Evolutionary conservation across 2,797 vertebrate genomes (phyloP).

Genomic region (Tangara arthus): DNA sequence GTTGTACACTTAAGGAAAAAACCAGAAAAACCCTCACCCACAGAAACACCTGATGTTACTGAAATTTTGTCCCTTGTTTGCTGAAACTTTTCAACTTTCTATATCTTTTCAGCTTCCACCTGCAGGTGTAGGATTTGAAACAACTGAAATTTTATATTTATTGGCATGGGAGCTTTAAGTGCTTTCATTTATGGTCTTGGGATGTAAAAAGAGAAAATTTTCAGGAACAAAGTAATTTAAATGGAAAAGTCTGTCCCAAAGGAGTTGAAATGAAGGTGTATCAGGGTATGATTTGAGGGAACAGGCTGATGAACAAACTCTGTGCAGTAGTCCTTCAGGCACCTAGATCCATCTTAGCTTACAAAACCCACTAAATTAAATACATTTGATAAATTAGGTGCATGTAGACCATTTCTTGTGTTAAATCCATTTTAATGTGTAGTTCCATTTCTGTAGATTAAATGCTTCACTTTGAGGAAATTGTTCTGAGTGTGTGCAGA

Average conservation of each 20-base stretch:
- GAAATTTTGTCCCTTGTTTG: background rate
- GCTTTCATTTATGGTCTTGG: background rate
- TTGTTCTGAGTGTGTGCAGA: background rate
- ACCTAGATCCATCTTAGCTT: background rate
- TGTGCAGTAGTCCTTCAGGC: background rate
- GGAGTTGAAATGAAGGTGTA: background rate
- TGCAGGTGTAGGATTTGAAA: background rate
- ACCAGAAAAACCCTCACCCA: background rate
- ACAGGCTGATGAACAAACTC: background rate
- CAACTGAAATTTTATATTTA: background rate
- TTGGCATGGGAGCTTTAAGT: background rate
- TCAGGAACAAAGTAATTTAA: background rate
- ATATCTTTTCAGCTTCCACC: background rate
- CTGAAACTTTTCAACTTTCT: background rate
- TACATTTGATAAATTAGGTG: background rate
- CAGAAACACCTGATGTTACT: background rate
- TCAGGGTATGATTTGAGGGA: background rate
- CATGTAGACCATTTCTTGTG: background rate
- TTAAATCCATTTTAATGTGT: background rate
- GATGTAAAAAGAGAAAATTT: background rate
- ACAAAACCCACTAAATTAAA: background rate
- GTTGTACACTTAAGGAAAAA: background rate
- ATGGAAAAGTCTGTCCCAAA: background rate
- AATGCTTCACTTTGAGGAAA: background rate
- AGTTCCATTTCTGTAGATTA: background rate